Percentiles rank a stretch among this genome's conserved stretches.
phyloP scores from a whole-genome alignment of 2,113 vertebrate genomes.

The Silurus meridionalis region DNA sequence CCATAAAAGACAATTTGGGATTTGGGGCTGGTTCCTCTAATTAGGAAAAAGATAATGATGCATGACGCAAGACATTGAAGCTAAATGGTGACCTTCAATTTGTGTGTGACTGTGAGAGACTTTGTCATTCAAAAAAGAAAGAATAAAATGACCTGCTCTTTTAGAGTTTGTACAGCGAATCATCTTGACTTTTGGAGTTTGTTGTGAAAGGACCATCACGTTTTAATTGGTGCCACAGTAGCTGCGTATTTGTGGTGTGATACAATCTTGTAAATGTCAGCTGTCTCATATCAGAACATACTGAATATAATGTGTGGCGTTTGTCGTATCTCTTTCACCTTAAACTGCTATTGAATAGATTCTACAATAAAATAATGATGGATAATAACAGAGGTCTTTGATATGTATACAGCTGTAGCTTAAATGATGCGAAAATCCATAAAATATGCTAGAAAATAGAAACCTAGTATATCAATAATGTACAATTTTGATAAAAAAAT shows the following conservation, averaged over 20 bases:
- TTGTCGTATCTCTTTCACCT: constrained; percentile 58
- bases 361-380: neutral
- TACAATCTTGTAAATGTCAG: constrained; percentile 78
- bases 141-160: constrained; percentile 21
- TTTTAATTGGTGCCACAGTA: constrained; percentile 73
- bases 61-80: constrained; percentile 36
- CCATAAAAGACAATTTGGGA: constrained; percentile 40
- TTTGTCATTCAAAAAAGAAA: constrained; percentile 29
- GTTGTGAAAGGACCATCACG: constrained; percentile 55
- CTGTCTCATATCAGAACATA: constrained; percentile 68
- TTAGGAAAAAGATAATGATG: constrained; percentile 44
- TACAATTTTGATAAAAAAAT: neutral
- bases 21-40: constrained; percentile 34
- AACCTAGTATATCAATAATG: no score
- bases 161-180: constrained; percentile 51
- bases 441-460: no score
- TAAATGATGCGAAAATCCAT: neutral
- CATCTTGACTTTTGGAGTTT: constrained; percentile 63
- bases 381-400: neutral
- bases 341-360: neutral
- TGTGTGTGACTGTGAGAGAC: neutral
- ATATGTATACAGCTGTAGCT: neutral
- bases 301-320: constrained; percentile 62
- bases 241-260: constrained; percentile 71
- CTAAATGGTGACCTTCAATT: constrained; percentile 30